Evolutionary conservation across 2,113 vertebrate genomes (phyloP), one percentile per base, ranked within the genome.

Genomic region (Syrmaticus mikado): DNA sequence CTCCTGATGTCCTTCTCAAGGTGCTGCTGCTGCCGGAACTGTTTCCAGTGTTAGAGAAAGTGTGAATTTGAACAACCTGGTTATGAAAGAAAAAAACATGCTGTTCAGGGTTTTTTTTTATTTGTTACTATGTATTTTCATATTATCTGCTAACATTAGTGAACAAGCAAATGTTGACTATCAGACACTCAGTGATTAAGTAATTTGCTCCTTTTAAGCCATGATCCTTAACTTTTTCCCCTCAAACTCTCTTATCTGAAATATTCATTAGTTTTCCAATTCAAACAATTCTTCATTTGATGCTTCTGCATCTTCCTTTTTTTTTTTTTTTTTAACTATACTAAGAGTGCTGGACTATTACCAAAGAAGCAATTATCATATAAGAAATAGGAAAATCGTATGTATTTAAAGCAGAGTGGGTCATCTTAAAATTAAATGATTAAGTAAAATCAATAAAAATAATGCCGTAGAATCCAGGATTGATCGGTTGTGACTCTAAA

Each of bases 11-110:
- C 86, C 66, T 87, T 11, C 82, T 25, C 32, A 45, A 58, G 24
- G 38, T 85, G 70, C 66, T 61, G 53, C 45, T 80, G 74, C 71
- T 76, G 30, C 74, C 82, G 81, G 90, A 95, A 27, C 45, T 53
- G 28, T 13, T 71, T 79, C 19, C 84, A 38, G 58, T 5, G 3
- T 82, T 70, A 71, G 21, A 62, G 25, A 32, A 82, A 76, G 67
- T 6, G 38, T 50, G 76, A 87, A 82, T 67, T 13, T 74, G 32
- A 73, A 79, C 65, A 76, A 68, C 53, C 70, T 65, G 53, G 46
- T 64, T 73, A 2, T 46, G 50, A 90, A 84, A 68, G 10, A 65
- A 73, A 70, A 28, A 16, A 65, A 78, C 46, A 65, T 80, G 48
- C 38, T 89, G 71, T 28, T 68, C 48, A 48, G 12, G 55, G 28